Evolutionary conservation across 2,888 invertebrate genomes (phyloP).

Genomic region (Cephus pulcher): DNA sequence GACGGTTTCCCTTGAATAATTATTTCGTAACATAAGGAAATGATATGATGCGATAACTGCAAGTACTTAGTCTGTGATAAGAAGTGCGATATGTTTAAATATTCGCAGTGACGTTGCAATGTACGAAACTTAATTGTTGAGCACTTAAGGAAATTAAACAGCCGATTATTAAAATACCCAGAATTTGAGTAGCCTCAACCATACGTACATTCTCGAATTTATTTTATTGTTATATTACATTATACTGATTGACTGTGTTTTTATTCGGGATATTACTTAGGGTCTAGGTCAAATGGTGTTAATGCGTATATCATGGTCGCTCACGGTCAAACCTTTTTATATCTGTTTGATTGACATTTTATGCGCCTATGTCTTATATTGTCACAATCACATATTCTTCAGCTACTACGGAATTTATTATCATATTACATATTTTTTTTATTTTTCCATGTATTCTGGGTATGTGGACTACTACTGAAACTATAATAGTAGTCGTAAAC

Average conservation of each 20-base stretch:
- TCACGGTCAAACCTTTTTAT: background rate
- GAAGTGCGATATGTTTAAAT: conserved; percentile 23
- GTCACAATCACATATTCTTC: background rate
- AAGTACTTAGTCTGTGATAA: conserved; percentile 40
- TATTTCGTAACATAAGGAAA: background rate
- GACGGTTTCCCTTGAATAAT: background rate
- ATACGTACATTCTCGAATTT: background rate
- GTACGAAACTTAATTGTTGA: conserved; percentile 12
- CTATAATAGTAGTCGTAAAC: background rate
- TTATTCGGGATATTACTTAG: background rate
- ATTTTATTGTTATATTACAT: background rate
- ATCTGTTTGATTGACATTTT: background rate
- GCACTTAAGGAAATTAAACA: conserved; percentile 1
- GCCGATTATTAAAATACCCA: background rate
- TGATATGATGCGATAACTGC: background rate
- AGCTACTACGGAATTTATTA: background rate
- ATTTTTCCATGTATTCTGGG: background rate
- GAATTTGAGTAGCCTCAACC: background rate
- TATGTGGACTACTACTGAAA: background rate
- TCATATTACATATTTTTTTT: background rate
- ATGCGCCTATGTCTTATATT: background rate
- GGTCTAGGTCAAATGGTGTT: background rate
- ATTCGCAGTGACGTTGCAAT: background rate
- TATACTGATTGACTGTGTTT: background rate
- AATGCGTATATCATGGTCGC: background rate